Evolutionary conservation across 2,888 invertebrate species (phyloP), one percentile per base, ranked within the genome.

Genomic region (Drosophila villosipedis): DNA sequence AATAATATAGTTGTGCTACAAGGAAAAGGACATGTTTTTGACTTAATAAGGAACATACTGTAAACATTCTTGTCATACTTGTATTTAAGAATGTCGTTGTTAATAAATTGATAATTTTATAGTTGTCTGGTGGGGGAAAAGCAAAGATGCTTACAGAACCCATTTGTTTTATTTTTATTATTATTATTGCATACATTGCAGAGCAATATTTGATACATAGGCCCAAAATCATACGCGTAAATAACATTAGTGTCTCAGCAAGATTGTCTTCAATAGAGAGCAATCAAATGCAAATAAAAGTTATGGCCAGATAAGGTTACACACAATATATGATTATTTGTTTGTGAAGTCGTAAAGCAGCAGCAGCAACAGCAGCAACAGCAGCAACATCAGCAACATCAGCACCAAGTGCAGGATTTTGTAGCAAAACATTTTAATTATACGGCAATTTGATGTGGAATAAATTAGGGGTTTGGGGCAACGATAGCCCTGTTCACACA

Each of bases 281-380:
- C 61, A 53, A 79, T 70, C 41, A 61, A 52, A 50, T 58, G 25
- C 35, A 60, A 43, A 33, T 76, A 53, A 65, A 79, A 84, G 63
- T 88, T 62, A 85, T 88, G 61, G 73, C 66, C 77, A 81, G 76
- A 87, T 89, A 75, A 68, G 63, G 77, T 87, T 89, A 86, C 86
- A 87, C 80, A 89, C 81, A 83, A 89, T 83, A 82, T 84, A 89
- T 82, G 84, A 83, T 84, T 84, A 83, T 86, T 81, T 89, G 87
- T 77, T 89, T 84, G 77, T 72, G 73, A 67, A 81, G 70, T 75
- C 86, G 80, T 87, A 87, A 76, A 83, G 43, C 58, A 58, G 58
- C 58, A 31, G 43, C 41, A 30, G 63, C n/a, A n/a, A 0, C 41
- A 54, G 7, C 30, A 30, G 1, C 30, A 30, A 7, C 6, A 30